Evolutionary conservation across 1,140 invertebrate species (phyloP).

Genomic region (Bradynema listronoti): DNA sequence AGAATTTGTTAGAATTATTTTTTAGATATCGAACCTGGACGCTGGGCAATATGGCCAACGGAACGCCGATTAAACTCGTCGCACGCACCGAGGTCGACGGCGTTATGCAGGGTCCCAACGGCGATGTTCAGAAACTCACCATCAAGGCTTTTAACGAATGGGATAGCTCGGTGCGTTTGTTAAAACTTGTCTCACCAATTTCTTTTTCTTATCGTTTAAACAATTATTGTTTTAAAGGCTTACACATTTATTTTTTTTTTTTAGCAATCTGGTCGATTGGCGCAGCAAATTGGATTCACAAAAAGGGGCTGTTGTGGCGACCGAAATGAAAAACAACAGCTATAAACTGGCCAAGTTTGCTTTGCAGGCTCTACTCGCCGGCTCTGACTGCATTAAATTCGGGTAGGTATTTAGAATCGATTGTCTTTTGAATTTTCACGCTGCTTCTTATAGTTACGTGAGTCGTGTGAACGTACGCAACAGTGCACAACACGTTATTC

Average conservation of each 20-base stretch:
- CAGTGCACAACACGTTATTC: slow-evolving; percentile 87
- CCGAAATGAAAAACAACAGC: slow-evolving; percentile 94
- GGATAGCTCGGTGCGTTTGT: slow-evolving; percentile 73
- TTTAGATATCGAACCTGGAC: not conserved
- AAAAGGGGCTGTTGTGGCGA: slow-evolving; percentile 92
- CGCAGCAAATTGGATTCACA: slow-evolving; percentile 91
- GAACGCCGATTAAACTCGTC: slow-evolving; percentile 64
- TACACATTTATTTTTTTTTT: slow-evolving; percentile 38
- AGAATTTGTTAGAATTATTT: no score
- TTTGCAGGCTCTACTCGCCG: slow-evolving; percentile 85
- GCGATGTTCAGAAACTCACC: slow-evolving; percentile 79
- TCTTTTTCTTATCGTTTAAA: slow-evolving; percentile 5
- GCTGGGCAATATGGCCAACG: not conserved
- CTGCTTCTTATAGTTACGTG: slow-evolving; percentile 68
- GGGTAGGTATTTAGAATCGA: not conserved
- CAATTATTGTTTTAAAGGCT: not conserved
- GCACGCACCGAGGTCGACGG: slow-evolving; percentile 92
- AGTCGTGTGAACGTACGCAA: slow-evolving; percentile 83
- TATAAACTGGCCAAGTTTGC: slow-evolving; percentile 99
- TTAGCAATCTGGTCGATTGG: slow-evolving; percentile 86
- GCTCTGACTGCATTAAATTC: slow-evolving; percentile 71
- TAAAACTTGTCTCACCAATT: not conserved
- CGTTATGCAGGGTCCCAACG: slow-evolving; percentile 65
- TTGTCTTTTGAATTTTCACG: slow-evolving; percentile 3
- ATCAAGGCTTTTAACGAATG: slow-evolving; percentile 98